Evolutionary conservation across 2,797 vertebrate species (phyloP), one percentile per base, ranked within the genome.

Genomic region (Spizella passerina): DNA sequence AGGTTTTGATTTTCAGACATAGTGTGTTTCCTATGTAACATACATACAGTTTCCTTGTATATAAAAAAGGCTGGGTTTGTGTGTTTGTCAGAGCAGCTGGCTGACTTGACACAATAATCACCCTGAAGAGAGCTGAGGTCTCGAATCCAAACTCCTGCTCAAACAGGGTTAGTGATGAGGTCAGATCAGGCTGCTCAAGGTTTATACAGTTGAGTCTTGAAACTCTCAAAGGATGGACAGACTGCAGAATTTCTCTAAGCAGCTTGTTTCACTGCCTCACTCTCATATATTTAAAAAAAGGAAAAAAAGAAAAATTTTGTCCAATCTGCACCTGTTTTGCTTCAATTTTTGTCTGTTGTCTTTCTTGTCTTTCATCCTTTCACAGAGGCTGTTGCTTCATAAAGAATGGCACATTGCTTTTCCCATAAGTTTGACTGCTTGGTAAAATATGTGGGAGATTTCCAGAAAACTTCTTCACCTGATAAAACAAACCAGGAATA

Each of bases 221-320:
- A 85, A 75, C 4, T 4, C 36, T 56, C 23, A 60, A 44, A 68
- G 26, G 49, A 53, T 23, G 44, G 21, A 86, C n/a, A n/a, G 65
- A 7, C n/a, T 55, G 41, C 19, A 56, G 5, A 82, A 52, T 38
- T 12, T 29, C 61, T 60, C 14, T 17, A 41, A 60, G 47, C 30
- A 82, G 56, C 18, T 29, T 53, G 26, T 38, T 84, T 68, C 56
- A 50, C 49, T 36, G 47, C 26, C 55, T 76, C 0, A 2, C 5
- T 50, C 7, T 63, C 43, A 30, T 43, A 20, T 20, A 32, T n/a
- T 27, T 1, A 59, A 39, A 65, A 24, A 21, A 11, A 5, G 7
- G 39, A 16, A 3, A 1, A 7, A 14, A 14, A 15, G 3, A 13
- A 3, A 15, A 0, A 60, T 60, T 73, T 68, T 55, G 7, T 55